Base-by-base conservation (phyloP, 2,888 invertebrate species). In the Pardosa pseudoannulata region DNA sequence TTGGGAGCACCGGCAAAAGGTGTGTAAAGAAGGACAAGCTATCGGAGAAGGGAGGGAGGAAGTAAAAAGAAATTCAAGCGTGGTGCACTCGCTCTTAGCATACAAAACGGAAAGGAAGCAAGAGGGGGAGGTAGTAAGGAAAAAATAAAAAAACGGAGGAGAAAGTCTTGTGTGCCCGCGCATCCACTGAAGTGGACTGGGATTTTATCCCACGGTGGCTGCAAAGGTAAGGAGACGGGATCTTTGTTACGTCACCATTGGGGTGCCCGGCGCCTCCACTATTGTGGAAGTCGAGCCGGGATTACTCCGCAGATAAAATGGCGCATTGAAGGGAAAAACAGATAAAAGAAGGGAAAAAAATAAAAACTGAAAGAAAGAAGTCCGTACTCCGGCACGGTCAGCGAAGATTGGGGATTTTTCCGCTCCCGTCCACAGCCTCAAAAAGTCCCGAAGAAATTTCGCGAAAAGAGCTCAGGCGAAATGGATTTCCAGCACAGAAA, bases 371-470 rank as follows among this genome's bases (percentile, higher is more conserved):
- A 70, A 64, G 76, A 39, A 86, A 79, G 73, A 67, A 75, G 46
- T 28, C 23, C 46, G 28, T 27, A 31, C 65, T 70, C 74, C 62
- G 74, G 79, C 79, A 79, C 79, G 83, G 83, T 85, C 83, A 85
- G 83, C 78, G 86, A 86, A 85, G 85, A 85, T 79, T 79, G 86
- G 86, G 79, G 86, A 79, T 73, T 85, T 78, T 78, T 83, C 73
- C 78, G 78, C 78, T 76, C 71, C 27, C 82, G 56, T 29, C 65
- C 82, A 46, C 67, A 27, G n/a, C 19, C 79, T 71, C 75, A 76
- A 76, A 83, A 83, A 76, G 81, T 81, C 82, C 78, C 73, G 83
- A 27, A 56, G 83, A 79, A 85, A 78, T 85, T 85, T 83, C 62
- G 36, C 32, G 72, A 83, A 78, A 78, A 78, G 75, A 82, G 75